These are phyloP conservation scores for Trematomus bernacchii DNA, from an alignment of 2,797 vertebrate species.

Conservation along the genomic window DNA sequence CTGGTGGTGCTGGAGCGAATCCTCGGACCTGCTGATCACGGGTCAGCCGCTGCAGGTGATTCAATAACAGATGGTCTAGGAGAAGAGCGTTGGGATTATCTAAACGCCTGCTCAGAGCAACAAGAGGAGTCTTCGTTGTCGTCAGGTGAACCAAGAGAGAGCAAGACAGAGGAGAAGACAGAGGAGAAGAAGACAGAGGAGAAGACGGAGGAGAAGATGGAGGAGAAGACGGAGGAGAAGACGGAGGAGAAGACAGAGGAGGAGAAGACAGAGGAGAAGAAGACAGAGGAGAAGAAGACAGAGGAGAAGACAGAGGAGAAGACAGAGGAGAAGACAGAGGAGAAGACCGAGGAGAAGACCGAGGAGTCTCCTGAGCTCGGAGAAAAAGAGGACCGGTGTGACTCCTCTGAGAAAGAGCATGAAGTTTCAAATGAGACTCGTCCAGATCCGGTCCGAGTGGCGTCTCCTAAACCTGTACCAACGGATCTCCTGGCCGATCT, in stretches of 20 bases:
- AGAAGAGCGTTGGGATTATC: conserved; percentile 59
- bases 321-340: conserved; percentile 38
- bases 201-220: conserved; percentile 35
- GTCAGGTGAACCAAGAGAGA: conserved; percentile 42
- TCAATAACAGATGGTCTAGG: conserved; percentile 30
- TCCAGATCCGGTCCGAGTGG: conserved; percentile 76
- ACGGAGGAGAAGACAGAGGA: conserved; percentile 31
- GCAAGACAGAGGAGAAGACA: conserved; percentile 34
- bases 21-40: conserved; percentile 66
- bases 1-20: conserved; percentile 84
- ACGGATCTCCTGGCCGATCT: conserved; percentile 83
- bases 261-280: conserved; percentile 45
- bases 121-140: conserved; percentile 35
- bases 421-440: conserved; percentile 21
- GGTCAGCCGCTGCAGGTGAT: conserved; percentile 10
- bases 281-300: conserved; percentile 19
- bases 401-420: conserved; percentile 40
- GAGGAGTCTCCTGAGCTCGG: conserved; percentile 15
- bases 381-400: conserved; percentile 38
- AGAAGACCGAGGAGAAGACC: too few species aligned
- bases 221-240: too few species aligned
- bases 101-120: conserved; percentile 53
- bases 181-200: conserved; percentile 29
- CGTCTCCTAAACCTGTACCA: conserved; percentile 81
- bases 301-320: conserved; percentile 39